Percentiles rank a stretch among this genome's conserved stretches.
Conservation (phyloP, 2,888 invertebrate genomes). For the Parelbella ahira region DNA sequence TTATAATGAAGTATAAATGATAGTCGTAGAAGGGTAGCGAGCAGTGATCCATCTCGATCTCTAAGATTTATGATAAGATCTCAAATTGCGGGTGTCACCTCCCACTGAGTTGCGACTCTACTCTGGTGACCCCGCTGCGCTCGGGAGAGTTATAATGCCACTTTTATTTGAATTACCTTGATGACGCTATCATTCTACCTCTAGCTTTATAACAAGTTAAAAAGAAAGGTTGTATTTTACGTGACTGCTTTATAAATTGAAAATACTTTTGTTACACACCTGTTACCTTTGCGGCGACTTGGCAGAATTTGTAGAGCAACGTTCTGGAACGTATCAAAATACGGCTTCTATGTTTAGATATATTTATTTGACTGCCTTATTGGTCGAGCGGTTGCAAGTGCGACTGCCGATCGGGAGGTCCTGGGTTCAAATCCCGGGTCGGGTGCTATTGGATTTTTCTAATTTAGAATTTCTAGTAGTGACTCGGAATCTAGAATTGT, state of each 20-base stretch:
- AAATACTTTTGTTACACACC: conserved; percentile 4
- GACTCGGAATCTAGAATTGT: too few relatives aligned
- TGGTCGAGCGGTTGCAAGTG: too few relatives aligned
- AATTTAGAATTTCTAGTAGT: too few relatives aligned
- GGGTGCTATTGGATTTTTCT: too few relatives aligned
- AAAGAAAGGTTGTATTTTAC: conserved; percentile 8
- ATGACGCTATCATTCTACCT: conserved; percentile 28
- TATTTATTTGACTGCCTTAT: too few relatives aligned
- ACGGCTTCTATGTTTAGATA: too few relatives aligned
- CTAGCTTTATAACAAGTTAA: conserved; percentile 22
- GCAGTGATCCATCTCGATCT: conserved; percentile 50
- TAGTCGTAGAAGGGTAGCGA: conserved; percentile 40
- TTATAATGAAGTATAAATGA: conserved; percentile 62
- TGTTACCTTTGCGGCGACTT: conserved; percentile 6
- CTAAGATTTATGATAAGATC: conserved; percentile 61
- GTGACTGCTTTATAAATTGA: conserved; percentile 9
- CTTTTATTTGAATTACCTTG: conserved; percentile 27
- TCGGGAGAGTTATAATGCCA: conserved; percentile 23
- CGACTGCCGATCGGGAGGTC: too few relatives aligned
- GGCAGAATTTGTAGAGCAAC: not conserved
- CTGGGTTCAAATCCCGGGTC: too few relatives aligned
- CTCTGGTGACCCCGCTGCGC: conserved; percentile 28
- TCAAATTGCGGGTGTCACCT: conserved; percentile 58
- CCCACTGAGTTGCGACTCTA: conserved; percentile 42
- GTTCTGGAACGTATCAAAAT: too few relatives aligned